phyloP scores from a whole-genome alignment of 2,113 vertebrate species.

The Pygoscelis adeliae region DNA sequence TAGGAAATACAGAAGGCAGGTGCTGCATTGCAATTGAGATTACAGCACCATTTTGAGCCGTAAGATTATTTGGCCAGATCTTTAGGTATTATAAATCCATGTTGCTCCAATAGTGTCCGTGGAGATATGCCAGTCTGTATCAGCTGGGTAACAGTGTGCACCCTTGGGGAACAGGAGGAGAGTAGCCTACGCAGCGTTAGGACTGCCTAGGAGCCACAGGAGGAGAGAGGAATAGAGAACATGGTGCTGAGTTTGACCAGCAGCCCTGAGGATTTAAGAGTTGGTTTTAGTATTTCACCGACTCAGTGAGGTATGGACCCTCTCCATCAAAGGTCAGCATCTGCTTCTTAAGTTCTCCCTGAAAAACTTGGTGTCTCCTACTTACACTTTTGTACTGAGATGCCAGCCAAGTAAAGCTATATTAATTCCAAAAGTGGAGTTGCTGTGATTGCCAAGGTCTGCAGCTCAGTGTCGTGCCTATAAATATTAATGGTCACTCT shows the following conservation, averaged over 20 bases:
- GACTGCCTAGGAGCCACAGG: background rate
- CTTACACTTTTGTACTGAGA: background rate
- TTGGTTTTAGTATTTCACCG: background rate
- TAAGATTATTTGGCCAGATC: background rate
- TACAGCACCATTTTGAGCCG: background rate
- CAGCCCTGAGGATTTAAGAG: background rate
- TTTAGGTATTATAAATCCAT: background rate
- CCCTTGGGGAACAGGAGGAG: background rate
- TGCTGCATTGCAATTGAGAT: background rate
- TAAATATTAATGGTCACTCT: slow-evolving; percentile 61
- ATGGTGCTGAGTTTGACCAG: background rate
- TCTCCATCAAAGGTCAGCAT: background rate
- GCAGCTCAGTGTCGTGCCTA: background rate
- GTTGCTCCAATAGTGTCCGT: accelerated
- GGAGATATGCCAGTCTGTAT: background rate
- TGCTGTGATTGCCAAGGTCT: slow-evolving; percentile 45
- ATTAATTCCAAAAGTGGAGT: slow-evolving; percentile 6
- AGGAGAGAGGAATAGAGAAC: background rate
- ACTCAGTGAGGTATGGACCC: background rate
- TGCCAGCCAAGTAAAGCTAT: background rate
- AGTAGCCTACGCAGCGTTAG: background rate
- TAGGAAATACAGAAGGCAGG: background rate
- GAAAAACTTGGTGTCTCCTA: background rate
- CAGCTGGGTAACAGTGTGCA: background rate
- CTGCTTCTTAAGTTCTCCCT: background rate